Evolutionary conservation across 2,888 invertebrate species (phyloP), one percentile per base, ranked within the genome.

Genomic region (Adelphocoris suturalis): DNA sequence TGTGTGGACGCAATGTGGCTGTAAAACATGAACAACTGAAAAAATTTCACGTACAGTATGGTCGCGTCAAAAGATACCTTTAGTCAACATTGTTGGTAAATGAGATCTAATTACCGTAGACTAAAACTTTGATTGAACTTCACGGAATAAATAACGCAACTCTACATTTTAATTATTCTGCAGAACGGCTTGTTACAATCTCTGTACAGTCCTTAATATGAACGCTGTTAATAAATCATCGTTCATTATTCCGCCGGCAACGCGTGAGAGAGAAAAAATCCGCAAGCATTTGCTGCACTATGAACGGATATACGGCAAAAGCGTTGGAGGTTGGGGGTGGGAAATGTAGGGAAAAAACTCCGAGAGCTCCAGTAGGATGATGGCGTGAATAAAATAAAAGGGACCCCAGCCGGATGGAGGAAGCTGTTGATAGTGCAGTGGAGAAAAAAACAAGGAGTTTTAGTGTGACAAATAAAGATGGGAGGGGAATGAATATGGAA

Each of bases 401-500:
- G 68, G 68, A 19, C 23, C 23, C 68, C 68, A 68, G 68, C 68
- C 68, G 68, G 68, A 68, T 68, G 27, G 12, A 68, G 23, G 68
- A 61, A 76, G 46, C 76, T 76, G 78, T 46, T 78, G 78, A 78
- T 78, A 52, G 47, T 82, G 52, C 19, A 82, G 82, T 82, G 48
- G 81, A 48, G 47, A n/a, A 82, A 82, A 82, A 82, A 23, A 80
- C 12, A 11, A 11, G 52, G 80, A 14, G 80, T 82, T 82, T 57
- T n/a, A 81, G 23, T 52, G 27, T 52, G 82, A 82, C 82, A 82
- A 82, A 82, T 82, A 82, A 47, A 52, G 82, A 48, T 82, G 78
- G 46, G 12, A 16, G 23, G 28, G 19, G 46, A 78, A 82, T 82
- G 82, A 82, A 82, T 82, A 82, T 82, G 82, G 82, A 82, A 80